phyloP scores from a whole-genome alignment of 2,797 vertebrate species.

The Psittacula derbiana region DNA sequence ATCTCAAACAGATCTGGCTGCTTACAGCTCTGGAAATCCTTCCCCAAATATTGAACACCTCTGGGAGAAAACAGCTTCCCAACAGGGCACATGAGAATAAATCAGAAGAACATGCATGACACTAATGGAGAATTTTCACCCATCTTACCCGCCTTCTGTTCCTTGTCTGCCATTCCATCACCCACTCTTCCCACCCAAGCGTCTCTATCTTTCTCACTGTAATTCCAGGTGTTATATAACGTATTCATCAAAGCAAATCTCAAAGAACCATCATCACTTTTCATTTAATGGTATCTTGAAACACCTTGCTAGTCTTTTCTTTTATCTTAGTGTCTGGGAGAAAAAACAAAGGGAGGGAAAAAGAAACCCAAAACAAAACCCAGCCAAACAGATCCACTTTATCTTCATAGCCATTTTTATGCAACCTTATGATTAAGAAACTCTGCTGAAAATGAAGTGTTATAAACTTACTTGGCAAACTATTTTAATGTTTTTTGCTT shows the following conservation, averaged over 20 bases:
- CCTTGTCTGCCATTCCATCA: neutral
- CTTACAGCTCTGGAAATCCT: neutral
- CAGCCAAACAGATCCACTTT: neutral
- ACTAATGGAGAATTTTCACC: neutral
- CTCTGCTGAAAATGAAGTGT: neutral
- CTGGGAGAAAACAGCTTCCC: neutral
- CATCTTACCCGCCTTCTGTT: neutral
- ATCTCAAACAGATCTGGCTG: neutral
- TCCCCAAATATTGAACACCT: neutral
- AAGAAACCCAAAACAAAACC: neutral
- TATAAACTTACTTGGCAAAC: slow-evolving; percentile 21
- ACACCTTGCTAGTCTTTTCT: neutral
- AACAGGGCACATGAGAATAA: neutral
- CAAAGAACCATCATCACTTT: neutral
- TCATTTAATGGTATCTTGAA: neutral
- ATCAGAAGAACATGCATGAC: neutral
- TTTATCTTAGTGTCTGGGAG: neutral
- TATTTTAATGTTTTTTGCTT: slow-evolving; percentile 27
- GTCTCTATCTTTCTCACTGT: neutral
- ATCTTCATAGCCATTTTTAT: slow-evolving; percentile 18
- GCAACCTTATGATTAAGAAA: neutral
- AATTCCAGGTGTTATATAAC: neutral
- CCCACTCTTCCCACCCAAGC: fast-evolving
- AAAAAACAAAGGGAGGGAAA: neutral
- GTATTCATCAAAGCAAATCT: neutral